phyloP scores from a whole-genome alignment of 2,888 invertebrate species.

The Tetragnatha montana region DNA sequence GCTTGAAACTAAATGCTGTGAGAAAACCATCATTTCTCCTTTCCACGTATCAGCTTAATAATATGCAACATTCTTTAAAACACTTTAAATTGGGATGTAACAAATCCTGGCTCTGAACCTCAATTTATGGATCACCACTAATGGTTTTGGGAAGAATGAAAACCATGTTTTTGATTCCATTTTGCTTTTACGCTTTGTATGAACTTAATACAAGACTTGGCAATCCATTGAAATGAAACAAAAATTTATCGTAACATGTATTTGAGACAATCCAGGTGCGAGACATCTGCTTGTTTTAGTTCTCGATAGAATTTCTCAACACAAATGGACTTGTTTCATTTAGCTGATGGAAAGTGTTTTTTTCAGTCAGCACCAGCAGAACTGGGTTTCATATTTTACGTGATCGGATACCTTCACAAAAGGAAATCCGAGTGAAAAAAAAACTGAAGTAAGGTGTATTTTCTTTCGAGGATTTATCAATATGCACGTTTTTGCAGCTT shows the following conservation, averaged over 20 bases:
- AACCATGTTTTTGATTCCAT: neutral
- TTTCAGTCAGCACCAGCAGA: neutral
- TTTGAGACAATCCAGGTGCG: neutral
- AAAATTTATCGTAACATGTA: neutral
- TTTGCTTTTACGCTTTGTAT: too few relatives aligned
- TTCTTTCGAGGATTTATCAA: neutral
- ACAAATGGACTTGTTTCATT: slow-evolving; percentile 13
- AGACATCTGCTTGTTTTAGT: neutral
- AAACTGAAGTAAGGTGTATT: neutral
- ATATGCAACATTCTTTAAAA: too few relatives aligned
- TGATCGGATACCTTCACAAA: too few relatives aligned
- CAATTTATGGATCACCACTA: too few relatives aligned
- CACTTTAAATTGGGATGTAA: too few relatives aligned
- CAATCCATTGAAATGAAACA: neutral
- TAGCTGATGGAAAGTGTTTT: slow-evolving; percentile 15
- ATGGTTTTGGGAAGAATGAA: neutral
- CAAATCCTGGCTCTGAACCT: too few relatives aligned
- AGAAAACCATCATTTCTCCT: too few relatives aligned
- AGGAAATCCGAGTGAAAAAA: too few relatives aligned
- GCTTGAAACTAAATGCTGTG: too few relatives aligned
- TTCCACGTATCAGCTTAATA: too few relatives aligned
- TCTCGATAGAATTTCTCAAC: neutral
- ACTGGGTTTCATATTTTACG: too few relatives aligned
- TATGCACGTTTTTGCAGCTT: neutral
- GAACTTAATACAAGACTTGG: too few relatives aligned